Conservation (phyloP, 2,888 invertebrate species). For the Sicus ferrugineus region DNA sequence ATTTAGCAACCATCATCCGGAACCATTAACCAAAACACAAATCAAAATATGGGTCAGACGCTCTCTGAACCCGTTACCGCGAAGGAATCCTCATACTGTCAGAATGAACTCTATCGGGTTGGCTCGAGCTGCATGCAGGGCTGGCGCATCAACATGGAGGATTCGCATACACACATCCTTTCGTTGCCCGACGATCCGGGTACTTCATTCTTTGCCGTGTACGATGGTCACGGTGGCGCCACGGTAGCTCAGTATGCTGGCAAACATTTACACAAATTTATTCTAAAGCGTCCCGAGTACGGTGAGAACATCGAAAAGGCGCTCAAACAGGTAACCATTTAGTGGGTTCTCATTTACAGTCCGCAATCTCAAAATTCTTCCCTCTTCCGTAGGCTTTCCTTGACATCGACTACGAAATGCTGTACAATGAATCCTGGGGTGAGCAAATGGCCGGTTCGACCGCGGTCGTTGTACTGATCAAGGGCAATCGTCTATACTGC, state of each 20-base stretch:
- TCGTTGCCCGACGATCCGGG: slow-evolving; percentile 91
- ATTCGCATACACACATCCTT: slow-evolving; percentile 95
- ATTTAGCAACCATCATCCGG: too few species aligned
- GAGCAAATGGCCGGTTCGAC: slow-evolving; percentile 96
- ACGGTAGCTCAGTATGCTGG: slow-evolving; percentile 95
- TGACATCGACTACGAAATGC: slow-evolving; percentile 92
- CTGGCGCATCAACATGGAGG: slow-evolving; percentile 99
- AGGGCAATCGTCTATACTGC: slow-evolving; percentile 87
- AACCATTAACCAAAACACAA: too few species aligned
- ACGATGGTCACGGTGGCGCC: slow-evolving; percentile 77
- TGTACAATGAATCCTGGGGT: slow-evolving; percentile 84
- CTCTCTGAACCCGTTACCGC: slow-evolving; percentile 95
- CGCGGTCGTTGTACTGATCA: slow-evolving; percentile 85
- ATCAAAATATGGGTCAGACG: slow-evolving; percentile 91
- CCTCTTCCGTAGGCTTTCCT: slow-evolving; percentile 75
- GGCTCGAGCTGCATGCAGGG: slow-evolving; percentile 99
- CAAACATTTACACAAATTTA: slow-evolving; percentile 91
- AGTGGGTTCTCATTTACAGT: slow-evolving; percentile 40
- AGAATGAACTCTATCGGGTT: slow-evolving; percentile 74
- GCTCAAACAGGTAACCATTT: slow-evolving; percentile 76
- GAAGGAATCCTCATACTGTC: slow-evolving; percentile 83
- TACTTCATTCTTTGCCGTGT: slow-evolving; percentile 95
- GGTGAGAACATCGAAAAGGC: slow-evolving; percentile 83
- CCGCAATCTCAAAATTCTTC: slow-evolving; percentile 8
- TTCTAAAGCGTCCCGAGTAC: slow-evolving; percentile 84